A percentile compares a stretch with the other conserved stretches of the same genome.
phyloP scores from a whole-genome alignment of 2,113 vertebrate genomes.

The Ophiodon elongatus region DNA sequence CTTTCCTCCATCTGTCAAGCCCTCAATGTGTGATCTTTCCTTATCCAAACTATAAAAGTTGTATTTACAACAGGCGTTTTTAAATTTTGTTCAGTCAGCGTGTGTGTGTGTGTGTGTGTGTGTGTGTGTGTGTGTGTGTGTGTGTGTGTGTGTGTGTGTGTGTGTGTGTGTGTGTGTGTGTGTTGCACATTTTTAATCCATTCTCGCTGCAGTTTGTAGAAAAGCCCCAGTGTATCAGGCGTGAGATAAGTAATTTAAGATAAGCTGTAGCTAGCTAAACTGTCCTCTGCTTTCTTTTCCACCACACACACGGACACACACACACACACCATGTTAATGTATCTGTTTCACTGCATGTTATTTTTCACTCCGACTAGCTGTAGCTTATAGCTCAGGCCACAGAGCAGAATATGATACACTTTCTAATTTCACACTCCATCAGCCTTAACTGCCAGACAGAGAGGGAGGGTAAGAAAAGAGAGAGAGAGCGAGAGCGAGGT shows the following conservation, averaged over 20 bases:
- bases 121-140: constrained; percentile 2
- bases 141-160: constrained; percentile 5
- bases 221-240: constrained; percentile 62
- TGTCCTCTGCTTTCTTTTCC: constrained; percentile 57
- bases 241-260: constrained; percentile 79
- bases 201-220: constrained; percentile 49
- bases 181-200: constrained; percentile 60
- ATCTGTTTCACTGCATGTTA: constrained; percentile 82
- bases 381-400: constrained; percentile 81
- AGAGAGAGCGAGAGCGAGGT: constrained; percentile 58
- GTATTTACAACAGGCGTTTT: constrained; percentile 47
- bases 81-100: constrained; percentile 45
- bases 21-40: constrained; percentile 6
- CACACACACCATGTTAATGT: constrained; percentile 70
- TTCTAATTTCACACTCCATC: constrained; percentile 86
- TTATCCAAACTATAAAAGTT: constrained; percentile 49
- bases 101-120: constrained; percentile 26
- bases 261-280: constrained; percentile 70
- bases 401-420: constrained; percentile 85
- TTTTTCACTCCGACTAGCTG: constrained; percentile 82
- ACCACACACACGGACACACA: constrained; percentile 26
- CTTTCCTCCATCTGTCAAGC: constrained; percentile 10
- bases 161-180: constrained; percentile 22
- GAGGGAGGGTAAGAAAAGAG: constrained; percentile 59
- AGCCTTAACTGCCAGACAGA: constrained; percentile 80